Conservation (phyloP, 2,888 invertebrate species). For the Leucoma salicis region DNA sequence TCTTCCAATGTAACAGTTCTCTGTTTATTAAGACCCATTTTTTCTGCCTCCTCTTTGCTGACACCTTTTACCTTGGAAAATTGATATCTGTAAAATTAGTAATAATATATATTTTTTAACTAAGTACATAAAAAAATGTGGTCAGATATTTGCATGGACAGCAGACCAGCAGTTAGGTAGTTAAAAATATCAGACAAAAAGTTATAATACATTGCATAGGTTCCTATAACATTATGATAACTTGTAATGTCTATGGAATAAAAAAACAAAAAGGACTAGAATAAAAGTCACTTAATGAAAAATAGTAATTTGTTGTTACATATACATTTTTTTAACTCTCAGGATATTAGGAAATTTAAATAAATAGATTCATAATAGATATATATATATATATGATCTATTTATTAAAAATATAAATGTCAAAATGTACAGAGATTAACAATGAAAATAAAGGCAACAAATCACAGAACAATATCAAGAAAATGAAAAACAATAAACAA, state of each 20-base stretch:
- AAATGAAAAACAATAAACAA: background rate
- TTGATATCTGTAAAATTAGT: constrained; percentile 68
- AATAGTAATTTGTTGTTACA: background rate
- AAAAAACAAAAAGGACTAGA: background rate
- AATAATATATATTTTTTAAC: background rate
- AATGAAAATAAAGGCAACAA: background rate
- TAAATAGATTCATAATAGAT: background rate
- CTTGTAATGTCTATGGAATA: background rate
- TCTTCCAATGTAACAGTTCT: constrained; percentile 87
- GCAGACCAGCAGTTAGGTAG: too few relatives aligned
- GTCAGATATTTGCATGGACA: too few relatives aligned
- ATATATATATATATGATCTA: background rate
- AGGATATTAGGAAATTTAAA: too few relatives aligned
- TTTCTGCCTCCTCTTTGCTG: constrained; percentile 84
- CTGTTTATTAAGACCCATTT: constrained; percentile 85
- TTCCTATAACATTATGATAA: too few relatives aligned
- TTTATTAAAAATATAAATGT: too few relatives aligned
- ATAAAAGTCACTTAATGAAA: background rate
- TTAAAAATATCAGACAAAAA: too few relatives aligned
- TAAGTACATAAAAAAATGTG: background rate
- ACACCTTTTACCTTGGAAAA: constrained; percentile 83
- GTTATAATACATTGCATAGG: too few relatives aligned
- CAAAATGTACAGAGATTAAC: background rate
- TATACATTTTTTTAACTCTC: background rate
- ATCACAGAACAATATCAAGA: background rate